These are phyloP conservation scores for Mallotus villosus DNA, from an alignment of 2,797 vertebrate genomes.

Conservation along the genomic window DNA sequence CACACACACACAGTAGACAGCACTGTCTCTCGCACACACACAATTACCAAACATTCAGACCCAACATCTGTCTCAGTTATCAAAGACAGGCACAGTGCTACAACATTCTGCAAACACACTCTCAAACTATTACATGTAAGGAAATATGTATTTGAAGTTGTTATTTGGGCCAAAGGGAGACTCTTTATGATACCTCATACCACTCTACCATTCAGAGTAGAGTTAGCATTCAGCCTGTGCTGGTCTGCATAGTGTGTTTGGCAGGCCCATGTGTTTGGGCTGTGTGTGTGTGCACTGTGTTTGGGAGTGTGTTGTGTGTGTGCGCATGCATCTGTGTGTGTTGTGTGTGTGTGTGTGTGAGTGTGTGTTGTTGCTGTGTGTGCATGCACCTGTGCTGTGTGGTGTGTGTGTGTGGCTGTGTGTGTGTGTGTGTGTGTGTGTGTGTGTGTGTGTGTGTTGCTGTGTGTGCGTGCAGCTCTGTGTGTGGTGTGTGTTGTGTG, in stretches of 20 bases:
- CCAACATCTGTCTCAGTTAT: too few relatives aligned
- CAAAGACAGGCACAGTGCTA: neutral
- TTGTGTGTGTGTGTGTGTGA: neutral
- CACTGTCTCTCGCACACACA: conserved; percentile 47
- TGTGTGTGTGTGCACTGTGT: neutral
- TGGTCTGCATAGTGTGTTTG: neutral
- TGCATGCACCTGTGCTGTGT: neutral
- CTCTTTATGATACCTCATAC: neutral
- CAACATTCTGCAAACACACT: neutral
- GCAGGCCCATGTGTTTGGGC: neutral
- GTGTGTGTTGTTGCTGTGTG: neutral
- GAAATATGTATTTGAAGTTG: neutral
- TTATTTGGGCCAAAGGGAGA: too few relatives aligned
- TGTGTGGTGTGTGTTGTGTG: conserved; percentile 1
- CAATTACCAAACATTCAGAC: conserved; percentile 53
- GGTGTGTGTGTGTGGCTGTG: conserved; percentile 32
- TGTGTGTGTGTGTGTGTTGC: neutral
- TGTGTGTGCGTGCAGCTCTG: too few relatives aligned
- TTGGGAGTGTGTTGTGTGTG: too few relatives aligned
- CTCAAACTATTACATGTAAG: neutral
- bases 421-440: conserved; percentile 30
- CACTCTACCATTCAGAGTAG: too few relatives aligned
- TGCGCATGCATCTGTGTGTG: neutral
- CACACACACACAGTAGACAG: conserved; percentile 8
- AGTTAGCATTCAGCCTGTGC: neutral